These are phyloP conservation scores for Caligus rogercresseyi DNA, from an alignment of 1,140 invertebrate species.

Conservation along the genomic window DNA sequence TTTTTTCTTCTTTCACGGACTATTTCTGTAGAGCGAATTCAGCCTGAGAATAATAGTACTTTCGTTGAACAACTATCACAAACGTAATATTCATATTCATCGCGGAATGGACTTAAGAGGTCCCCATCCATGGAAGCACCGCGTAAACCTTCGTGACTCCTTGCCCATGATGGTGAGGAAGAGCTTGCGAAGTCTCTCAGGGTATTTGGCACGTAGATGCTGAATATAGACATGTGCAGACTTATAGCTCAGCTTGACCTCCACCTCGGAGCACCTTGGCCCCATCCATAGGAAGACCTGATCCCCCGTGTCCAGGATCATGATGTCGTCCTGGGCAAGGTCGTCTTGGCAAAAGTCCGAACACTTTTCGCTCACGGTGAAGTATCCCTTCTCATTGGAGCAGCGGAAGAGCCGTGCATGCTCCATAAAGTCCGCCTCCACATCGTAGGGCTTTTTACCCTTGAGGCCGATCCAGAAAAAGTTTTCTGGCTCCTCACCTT, in stretches of 20 bases:
- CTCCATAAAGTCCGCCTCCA: conserved; percentile 78
- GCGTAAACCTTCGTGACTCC: conserved; percentile 80
- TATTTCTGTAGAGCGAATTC: no score
- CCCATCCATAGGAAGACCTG: conserved; percentile 97
- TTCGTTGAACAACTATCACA: no score
- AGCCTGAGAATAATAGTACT: no score
- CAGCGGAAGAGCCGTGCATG: conserved; percentile 88
- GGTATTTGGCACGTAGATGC: conserved; percentile 86
- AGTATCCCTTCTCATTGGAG: conserved; percentile 98
- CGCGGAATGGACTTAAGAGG: conserved; percentile 19
- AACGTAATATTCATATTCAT: background rate
- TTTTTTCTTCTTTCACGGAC: no score
- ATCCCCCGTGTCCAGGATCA: conserved; percentile 96
- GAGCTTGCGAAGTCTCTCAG: conserved; percentile 71
- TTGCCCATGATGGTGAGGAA: conserved; percentile 93
- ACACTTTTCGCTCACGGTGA: conserved; percentile 96
- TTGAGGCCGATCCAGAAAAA: conserved; percentile 96
- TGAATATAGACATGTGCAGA: conserved; percentile 98
- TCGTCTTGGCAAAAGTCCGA: conserved; percentile 99
- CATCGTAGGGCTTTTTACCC: conserved; percentile 78
- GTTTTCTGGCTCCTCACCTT: conserved; percentile 95
- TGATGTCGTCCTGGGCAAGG: conserved; percentile 96
- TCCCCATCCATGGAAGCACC: conserved; percentile 96
- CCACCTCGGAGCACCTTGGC: conserved; percentile 85
- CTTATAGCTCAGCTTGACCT: conserved; percentile 95